These are phyloP conservation scores for Lasius platythorax DNA, from an alignment of 2,888 invertebrate genomes.

Conservation along the genomic window DNA sequence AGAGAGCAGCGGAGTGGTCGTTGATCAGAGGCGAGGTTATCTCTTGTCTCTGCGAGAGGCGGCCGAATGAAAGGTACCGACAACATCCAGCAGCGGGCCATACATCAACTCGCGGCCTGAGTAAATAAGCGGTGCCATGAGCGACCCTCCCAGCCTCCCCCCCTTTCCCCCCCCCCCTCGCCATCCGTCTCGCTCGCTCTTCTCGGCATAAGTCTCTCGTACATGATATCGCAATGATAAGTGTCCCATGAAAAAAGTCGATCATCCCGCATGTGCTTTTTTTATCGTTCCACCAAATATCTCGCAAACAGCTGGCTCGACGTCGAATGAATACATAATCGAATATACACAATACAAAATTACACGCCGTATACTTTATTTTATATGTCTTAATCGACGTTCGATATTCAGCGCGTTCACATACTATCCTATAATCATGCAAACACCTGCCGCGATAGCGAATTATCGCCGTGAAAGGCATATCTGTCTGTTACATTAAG, in stretches of 20 bases:
- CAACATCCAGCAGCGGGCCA: conserved; percentile 81
- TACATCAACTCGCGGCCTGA: conserved; percentile 82
- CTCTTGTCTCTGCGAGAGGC: conserved; percentile 78
- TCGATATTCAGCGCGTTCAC: conserved; percentile 57
- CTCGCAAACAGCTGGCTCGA: neutral
- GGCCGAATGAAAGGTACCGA: conserved; percentile 82
- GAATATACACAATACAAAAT: conserved; percentile 10
- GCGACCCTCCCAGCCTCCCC: conserved; percentile 55
- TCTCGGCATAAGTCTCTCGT: conserved; percentile 24
- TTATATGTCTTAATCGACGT: conserved; percentile 55
- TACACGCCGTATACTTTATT: conserved; percentile 42
- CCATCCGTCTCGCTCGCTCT: neutral
- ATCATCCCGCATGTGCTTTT: conserved; percentile 4
- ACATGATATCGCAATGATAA: conserved; percentile 21
- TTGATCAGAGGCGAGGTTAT: conserved; percentile 81
- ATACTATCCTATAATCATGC: conserved; percentile 52
- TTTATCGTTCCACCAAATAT: neutral
- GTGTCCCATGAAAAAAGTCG: conserved; percentile 21
- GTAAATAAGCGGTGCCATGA: conserved; percentile 82
- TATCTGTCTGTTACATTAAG: conserved; percentile 52
- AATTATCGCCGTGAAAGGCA: conserved; percentile 62
- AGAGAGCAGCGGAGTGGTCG: conserved; percentile 76
- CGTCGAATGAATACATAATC: conserved; percentile 7
- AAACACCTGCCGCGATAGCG: conserved; percentile 60
- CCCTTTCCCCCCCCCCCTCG: neutral